Evolutionary conservation across 2,888 invertebrate species (phyloP).

Genomic region (Podotricha telesiphe): DNA sequence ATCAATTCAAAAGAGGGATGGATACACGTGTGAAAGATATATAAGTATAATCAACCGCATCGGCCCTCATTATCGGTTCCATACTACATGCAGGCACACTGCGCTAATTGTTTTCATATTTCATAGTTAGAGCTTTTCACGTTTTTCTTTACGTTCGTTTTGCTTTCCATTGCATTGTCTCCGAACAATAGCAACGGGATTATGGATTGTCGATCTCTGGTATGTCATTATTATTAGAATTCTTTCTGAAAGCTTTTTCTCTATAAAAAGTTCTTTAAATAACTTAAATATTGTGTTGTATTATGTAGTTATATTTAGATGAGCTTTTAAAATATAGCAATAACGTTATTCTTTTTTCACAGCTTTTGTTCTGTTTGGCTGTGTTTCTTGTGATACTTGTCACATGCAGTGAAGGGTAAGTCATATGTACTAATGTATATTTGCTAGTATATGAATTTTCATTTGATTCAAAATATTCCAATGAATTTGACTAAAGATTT

Average conservation of each 20-base stretch:
- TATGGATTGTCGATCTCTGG: constrained; percentile 75
- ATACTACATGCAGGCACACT: constrained; percentile 44
- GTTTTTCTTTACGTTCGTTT: constrained; percentile 61
- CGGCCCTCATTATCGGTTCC: constrained; percentile 70
- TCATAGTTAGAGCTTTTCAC: constrained; percentile 48
- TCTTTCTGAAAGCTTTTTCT: not conserved
- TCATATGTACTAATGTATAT: constrained; percentile 20
- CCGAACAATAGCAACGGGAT: constrained; percentile 54
- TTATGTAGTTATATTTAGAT: not conserved
- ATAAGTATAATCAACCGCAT: constrained; percentile 71
- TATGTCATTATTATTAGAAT: constrained; percentile 53
- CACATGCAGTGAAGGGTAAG: constrained; percentile 60
- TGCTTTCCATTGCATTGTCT: constrained; percentile 73
- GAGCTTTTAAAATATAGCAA: not conserved
- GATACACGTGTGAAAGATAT: constrained; percentile 62
- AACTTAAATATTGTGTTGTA: not conserved
- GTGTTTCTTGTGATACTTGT: constrained; percentile 55
- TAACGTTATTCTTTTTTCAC: constrained; percentile 48
- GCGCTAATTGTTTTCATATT: constrained; percentile 19
- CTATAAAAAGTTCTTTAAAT: not conserved
- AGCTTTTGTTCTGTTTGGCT: constrained; percentile 60
- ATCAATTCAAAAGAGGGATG: constrained; percentile 38
- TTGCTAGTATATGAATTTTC: too few species aligned
- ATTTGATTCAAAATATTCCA: too few species aligned
- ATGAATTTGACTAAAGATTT: too few species aligned